Conservation (phyloP, 2,113 vertebrate genomes). For the Apaloderma vittatum region DNA sequence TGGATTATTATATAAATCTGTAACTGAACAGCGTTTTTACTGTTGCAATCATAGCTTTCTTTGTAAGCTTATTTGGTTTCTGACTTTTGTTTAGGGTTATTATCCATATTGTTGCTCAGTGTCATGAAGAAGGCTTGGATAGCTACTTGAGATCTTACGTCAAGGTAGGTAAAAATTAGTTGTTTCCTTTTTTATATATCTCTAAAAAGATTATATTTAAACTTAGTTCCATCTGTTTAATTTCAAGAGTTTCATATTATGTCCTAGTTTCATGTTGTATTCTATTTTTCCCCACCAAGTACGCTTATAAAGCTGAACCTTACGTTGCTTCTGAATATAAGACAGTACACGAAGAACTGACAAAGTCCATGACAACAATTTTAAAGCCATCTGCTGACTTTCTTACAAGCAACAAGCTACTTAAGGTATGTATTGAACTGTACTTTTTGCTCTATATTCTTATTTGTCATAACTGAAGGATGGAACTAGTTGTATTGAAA, state of each 20-base stretch:
- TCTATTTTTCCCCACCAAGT: slow-evolving; percentile 78
- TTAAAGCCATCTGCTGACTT: slow-evolving; percentile 98
- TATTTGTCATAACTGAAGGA: neutral
- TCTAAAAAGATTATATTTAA: neutral
- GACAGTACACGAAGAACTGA: slow-evolving; percentile 93
- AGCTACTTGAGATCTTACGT: slow-evolving; percentile 96
- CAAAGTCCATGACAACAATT: slow-evolving; percentile 97
- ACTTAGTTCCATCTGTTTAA: neutral
- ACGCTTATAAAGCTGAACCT: slow-evolving; percentile 93
- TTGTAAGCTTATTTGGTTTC: slow-evolving; percentile 50
- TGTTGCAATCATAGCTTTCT: slow-evolving; percentile 4
- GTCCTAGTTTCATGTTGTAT: neutral
- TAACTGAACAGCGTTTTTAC: neutral
- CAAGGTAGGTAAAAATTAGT: slow-evolving; percentile 83
- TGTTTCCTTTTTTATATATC: neutral
- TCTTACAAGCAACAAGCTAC: slow-evolving; percentile 97
- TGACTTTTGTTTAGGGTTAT: slow-evolving; percentile 88
- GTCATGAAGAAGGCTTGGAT: slow-evolving; percentile 96
- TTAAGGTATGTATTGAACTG: slow-evolving; percentile 85
- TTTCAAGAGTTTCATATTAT: neutral
- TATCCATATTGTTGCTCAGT: slow-evolving; percentile 96
- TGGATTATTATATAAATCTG: neutral
- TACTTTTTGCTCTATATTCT: neutral
- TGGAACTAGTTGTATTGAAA: neutral
- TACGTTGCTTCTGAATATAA: slow-evolving; percentile 86